These are phyloP conservation scores for Cryptotermes secundus DNA, from an alignment of 1,140 invertebrate genomes.

Conservation along the genomic window DNA sequence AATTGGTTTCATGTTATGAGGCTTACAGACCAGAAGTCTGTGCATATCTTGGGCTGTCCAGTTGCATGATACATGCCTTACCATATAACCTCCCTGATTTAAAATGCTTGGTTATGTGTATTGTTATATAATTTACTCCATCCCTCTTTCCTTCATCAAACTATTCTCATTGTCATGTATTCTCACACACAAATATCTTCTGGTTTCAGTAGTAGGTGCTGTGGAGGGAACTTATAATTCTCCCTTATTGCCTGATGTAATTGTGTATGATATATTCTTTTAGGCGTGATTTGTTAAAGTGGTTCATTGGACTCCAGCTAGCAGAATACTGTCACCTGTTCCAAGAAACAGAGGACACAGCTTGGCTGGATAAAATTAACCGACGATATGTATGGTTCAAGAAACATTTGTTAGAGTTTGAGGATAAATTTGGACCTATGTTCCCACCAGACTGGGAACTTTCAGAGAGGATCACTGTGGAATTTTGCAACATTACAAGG, in stretches of 20 bases:
- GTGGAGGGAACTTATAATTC: no score
- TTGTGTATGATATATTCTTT: constrained; percentile 24
- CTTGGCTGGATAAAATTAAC: constrained; percentile 96
- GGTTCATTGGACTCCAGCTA: constrained; percentile 87
- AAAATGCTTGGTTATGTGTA: no score
- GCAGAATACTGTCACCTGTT: constrained; percentile 94
- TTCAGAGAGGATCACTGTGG: constrained; percentile 87
- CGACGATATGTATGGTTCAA: constrained; percentile 97
- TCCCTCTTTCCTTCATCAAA: no score
- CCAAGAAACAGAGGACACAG: constrained; percentile 90
- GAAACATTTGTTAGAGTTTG: constrained; percentile 92
- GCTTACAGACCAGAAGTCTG: no score
- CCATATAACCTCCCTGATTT: no score
- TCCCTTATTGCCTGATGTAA: background rate
- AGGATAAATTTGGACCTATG: constrained; percentile 85
- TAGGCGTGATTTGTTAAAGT: constrained; percentile 76
- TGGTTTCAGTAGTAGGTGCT: no score
- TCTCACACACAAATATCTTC: no score
- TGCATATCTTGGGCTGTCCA: no score
- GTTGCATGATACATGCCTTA: no score
- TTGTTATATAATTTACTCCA: no score
- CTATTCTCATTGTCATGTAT: no score
- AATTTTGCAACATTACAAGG: constrained; percentile 82
- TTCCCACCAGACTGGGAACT: constrained; percentile 92
- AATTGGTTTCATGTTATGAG: no score